Evolutionary conservation across 2,113 vertebrate genomes (phyloP).

Genomic region (Lutjanus erythropterus): DNA sequence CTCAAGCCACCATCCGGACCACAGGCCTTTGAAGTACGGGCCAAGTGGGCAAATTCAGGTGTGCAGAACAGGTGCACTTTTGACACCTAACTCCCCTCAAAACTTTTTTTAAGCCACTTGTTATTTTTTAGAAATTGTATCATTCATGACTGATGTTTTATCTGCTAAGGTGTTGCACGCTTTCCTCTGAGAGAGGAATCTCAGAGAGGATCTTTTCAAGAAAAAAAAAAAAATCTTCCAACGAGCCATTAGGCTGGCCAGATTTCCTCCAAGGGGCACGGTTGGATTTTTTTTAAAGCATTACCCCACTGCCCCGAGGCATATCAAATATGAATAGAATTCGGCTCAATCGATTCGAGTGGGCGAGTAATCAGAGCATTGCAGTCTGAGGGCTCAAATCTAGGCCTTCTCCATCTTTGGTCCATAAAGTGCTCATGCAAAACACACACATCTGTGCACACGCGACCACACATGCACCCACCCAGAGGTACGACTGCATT

Average conservation of each 20-base stretch:
- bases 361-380: conserved; percentile 81
- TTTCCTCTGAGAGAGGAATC: conserved; percentile 55
- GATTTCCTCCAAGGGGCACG: conserved; percentile 72
- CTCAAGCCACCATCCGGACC: conserved; percentile 17
- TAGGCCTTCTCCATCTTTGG: conserved; percentile 36
- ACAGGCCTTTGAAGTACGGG: neutral
- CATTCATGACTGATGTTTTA: neutral
- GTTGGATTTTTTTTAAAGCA: conserved; percentile 72
- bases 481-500: conserved; percentile 16
- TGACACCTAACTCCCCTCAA: neutral
- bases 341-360: conserved; percentile 75
- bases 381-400: conserved; percentile 72
- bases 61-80: neutral
- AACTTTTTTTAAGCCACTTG: neutral
- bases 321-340: conserved; percentile 87
- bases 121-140: neutral
- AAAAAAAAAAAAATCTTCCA: conserved; percentile 47
- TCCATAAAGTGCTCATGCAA: conserved; percentile 22
- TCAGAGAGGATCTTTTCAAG: conserved; percentile 51
- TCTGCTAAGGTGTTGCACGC: neutral
- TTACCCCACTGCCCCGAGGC: conserved; percentile 74
- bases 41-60: neutral
- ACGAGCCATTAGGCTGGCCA: conserved; percentile 73
- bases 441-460: conserved; percentile 32
- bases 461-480: conserved; percentile 16